A percentile compares a stretch with the other conserved stretches of the same genome.
phyloP scores from a whole-genome alignment of 2,113 vertebrate genomes.

The Brachypteracias leptosomus region DNA sequence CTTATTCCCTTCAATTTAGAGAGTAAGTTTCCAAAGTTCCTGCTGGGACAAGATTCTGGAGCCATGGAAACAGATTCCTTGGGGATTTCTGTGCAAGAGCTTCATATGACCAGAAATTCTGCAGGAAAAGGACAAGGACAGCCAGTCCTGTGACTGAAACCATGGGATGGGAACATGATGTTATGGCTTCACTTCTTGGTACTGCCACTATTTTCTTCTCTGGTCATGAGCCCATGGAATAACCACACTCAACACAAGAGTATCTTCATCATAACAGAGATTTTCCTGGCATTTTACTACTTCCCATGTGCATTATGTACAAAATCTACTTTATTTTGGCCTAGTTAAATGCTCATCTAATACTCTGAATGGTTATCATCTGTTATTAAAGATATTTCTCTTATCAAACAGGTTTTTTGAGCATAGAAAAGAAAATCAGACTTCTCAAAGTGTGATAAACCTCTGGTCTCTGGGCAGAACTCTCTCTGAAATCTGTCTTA shows the following conservation, averaged over 20 bases:
- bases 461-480: not conserved
- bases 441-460: not conserved
- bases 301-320: not conserved
- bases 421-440: not conserved
- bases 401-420: not conserved
- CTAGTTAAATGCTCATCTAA: not conserved
- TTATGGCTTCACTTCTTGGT: not conserved
- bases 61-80: not conserved
- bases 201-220: not conserved
- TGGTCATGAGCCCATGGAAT: not conserved
- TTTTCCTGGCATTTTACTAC: not conserved
- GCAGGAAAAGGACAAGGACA: not conserved
- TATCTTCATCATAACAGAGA: not conserved
- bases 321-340: not conserved
- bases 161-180: fast-evolving
- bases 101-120: not conserved
- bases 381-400: not conserved
- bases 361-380: not conserved
- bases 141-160: not conserved
- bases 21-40: not conserved
- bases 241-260: not conserved
- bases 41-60: not conserved
- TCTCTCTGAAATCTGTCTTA: not conserved
- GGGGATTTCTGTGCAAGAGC: not conserved
- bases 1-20: not conserved